phyloP scores from a whole-genome alignment of 2,797 vertebrate species.

The Alosa sapidissima region DNA sequence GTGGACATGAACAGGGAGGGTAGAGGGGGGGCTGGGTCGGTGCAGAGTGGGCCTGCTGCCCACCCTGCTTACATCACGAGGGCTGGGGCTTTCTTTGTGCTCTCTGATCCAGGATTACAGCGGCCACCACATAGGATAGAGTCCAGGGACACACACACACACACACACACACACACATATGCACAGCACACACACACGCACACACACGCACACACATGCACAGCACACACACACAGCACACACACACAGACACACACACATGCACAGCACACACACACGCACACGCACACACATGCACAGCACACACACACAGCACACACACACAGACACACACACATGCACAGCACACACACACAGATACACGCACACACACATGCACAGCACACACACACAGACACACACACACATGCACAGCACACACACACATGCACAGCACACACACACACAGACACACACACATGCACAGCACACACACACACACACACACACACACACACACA shows the following conservation, averaged over 20 bases:
- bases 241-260: neutral
- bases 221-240: neutral
- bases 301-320: neutral
- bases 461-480: too few species aligned
- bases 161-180: neutral
- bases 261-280: too few species aligned
- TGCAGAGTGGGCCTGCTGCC: constrained; percentile 46
- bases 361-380: too few species aligned
- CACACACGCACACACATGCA: too few species aligned
- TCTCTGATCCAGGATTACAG: constrained; percentile 74
- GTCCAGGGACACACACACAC: neutral
- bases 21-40: constrained; percentile 41
- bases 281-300: neutral
- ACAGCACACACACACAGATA: too few species aligned
- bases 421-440: too few species aligned
- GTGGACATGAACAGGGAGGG: neutral
- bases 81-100: constrained; percentile 65
- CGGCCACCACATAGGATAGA: constrained; percentile 19
- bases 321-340: too few species aligned
- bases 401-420: too few species aligned
- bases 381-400: too few species aligned
- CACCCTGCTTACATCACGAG: constrained; percentile 63
- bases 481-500: too few species aligned
- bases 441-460: too few species aligned
- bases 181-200: too few species aligned